A percentile compares a stretch with the other conserved stretches of the same genome.
These are phyloP conservation scores for Polietes domitor DNA, from an alignment of 2,888 invertebrate species.

Conservation along the genomic window DNA sequence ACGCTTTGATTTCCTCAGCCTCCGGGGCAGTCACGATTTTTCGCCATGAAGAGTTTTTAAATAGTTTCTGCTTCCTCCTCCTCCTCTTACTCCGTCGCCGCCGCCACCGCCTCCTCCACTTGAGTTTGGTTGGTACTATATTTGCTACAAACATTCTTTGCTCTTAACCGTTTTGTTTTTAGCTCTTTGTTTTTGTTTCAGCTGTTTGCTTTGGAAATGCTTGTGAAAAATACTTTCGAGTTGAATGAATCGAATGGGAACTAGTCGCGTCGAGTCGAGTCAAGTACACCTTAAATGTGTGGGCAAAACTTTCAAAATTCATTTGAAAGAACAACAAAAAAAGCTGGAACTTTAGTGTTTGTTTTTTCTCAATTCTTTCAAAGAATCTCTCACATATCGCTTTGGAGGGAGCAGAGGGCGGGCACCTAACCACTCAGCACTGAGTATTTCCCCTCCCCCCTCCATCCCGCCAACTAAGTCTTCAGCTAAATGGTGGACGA, in stretches of 20 bases:
- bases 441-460: constrained; percentile 21
- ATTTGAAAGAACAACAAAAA: neutral
- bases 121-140: neutral
- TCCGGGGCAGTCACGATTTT: constrained; percentile 62
- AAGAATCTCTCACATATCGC: constrained; percentile 24
- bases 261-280: constrained; percentile 43
- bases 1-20: constrained; percentile 53
- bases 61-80: constrained; percentile 47
- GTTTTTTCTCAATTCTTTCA: neutral
- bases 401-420: neutral
- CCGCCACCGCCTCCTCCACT: neutral
- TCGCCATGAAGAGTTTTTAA: constrained; percentile 42
- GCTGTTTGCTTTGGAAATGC: neutral
- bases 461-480: neutral
- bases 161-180: neutral
- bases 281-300: constrained; percentile 49
- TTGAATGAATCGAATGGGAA: constrained; percentile 15
- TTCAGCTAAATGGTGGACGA: neutral
- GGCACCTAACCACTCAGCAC: constrained; percentile 13
- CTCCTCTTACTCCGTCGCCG: no score
- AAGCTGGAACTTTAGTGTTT: neutral
- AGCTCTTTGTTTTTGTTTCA: neutral
- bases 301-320: constrained; percentile 45
- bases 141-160: constrained; percentile 39
- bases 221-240: constrained; percentile 13